Conservation (phyloP, 2,797 vertebrate genomes). For the Aplochiton taeniatus region DNA sequence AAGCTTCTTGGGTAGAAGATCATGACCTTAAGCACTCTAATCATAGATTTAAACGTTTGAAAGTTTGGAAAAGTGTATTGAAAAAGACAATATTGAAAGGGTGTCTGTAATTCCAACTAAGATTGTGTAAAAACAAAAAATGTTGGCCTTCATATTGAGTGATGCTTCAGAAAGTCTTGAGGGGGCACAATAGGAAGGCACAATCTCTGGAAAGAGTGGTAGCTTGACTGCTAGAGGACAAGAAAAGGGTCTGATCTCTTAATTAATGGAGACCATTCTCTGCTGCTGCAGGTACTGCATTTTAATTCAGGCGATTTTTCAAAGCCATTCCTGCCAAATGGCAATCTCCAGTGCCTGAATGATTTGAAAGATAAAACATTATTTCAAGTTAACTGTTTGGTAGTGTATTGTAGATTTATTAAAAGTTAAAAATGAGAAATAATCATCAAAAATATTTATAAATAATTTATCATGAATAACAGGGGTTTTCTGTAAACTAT, state of each 20-base stretch:
- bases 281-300: slow-evolving; percentile 73
- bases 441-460: no score
- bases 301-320: slow-evolving; percentile 69
- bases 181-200: slow-evolving; percentile 56
- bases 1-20: slow-evolving; percentile 12
- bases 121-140: slow-evolving; percentile 75
- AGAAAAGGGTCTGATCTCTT: slow-evolving; percentile 76
- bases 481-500: no score
- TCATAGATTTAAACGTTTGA: slow-evolving; percentile 62
- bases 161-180: slow-evolving; percentile 75
- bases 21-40: slow-evolving; percentile 62
- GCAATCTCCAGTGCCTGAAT: slow-evolving; percentile 30
- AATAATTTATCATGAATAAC: no score
- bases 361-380: slow-evolving; percentile 25
- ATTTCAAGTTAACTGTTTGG: slow-evolving; percentile 12
- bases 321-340: slow-evolving; percentile 46
- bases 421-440: no score
- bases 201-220: slow-evolving; percentile 64
- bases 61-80: slow-evolving; percentile 68
- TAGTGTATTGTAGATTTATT: background rate
- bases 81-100: slow-evolving; percentile 52
- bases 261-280: slow-evolving; percentile 76
- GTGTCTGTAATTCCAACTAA: slow-evolving; percentile 61
- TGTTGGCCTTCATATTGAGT: slow-evolving; percentile 66
- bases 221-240: slow-evolving; percentile 67